Evolutionary conservation across 2,113 vertebrate species (phyloP).

Genomic region (Malaclemys terrapin): DNA sequence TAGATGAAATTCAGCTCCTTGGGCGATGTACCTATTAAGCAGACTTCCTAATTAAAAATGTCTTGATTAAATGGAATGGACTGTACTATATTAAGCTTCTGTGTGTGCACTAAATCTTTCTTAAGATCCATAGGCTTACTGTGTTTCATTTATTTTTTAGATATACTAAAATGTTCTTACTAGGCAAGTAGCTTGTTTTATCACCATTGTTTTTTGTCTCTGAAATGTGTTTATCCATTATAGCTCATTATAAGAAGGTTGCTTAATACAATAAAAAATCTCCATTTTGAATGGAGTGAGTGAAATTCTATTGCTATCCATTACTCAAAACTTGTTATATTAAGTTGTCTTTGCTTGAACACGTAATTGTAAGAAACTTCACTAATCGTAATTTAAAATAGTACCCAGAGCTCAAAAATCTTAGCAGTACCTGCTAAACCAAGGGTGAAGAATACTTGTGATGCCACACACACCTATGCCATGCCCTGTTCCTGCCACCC

Average conservation of each 20-base stretch:
- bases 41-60: neutral
- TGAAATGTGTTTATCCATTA: slow-evolving; percentile 17
- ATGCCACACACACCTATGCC: neutral
- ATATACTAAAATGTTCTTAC: neutral
- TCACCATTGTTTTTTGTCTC: slow-evolving; percentile 4
- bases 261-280: neutral
- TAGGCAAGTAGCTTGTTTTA: neutral
- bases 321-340: neutral
- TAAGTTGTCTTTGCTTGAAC: neutral
- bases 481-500: neutral
- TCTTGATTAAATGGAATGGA: neutral
- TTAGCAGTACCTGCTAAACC: neutral
- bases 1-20: neutral
- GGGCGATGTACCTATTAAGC: neutral
- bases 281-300: slow-evolving; percentile 39
- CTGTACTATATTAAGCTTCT: neutral
- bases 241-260: neutral
- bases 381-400: neutral
- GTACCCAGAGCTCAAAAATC: neutral
- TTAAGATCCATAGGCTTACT: neutral
- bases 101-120: neutral
- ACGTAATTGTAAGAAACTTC: neutral
- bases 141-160: neutral
- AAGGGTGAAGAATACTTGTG: neutral
- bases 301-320: slow-evolving; percentile 30